Conservation (phyloP, 1,140 invertebrate genomes). For the Drosophila virilis region DNA sequence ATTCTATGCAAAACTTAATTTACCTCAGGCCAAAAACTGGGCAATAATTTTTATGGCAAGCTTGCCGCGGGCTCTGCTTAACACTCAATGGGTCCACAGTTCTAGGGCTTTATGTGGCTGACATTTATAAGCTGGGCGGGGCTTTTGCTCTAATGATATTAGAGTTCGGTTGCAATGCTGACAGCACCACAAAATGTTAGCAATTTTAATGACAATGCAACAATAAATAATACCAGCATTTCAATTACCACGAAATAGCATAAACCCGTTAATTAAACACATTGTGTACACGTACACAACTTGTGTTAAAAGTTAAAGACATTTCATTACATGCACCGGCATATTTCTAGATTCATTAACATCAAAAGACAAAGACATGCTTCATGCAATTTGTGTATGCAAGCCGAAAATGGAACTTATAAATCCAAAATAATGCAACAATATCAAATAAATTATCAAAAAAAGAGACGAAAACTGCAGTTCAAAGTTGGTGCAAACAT, state of each 20-base stretch:
- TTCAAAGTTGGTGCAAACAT: conserved; percentile 52
- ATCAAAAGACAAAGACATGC: conserved; percentile 9
- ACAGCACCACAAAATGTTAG: conserved; percentile 1
- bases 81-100: neutral
- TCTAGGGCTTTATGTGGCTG: conserved; percentile 18
- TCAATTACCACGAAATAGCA: neutral
- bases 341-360: too few species aligned
- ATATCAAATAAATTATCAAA: conserved; percentile 21
- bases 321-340: too few species aligned
- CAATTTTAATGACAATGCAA: conserved; percentile 20
- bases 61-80: conserved; percentile 4
- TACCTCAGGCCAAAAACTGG: conserved; percentile 56
- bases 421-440: neutral
- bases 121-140: conserved; percentile 56
- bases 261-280: neutral
- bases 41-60: conserved; percentile 52
- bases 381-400: conserved; percentile 3
- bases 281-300: neutral
- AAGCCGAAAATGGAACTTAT: conserved; percentile 10
- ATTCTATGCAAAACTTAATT: conserved; percentile 78
- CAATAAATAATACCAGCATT: conserved; percentile 5
- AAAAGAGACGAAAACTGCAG: conserved; percentile 4
- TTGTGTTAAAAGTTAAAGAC: too few species aligned
- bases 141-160: neutral
- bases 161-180: conserved; percentile 30